Evolutionary conservation across 2,113 vertebrate genomes (phyloP), one percentile per base, ranked within the genome.

Genomic region (Tursiops truncatus): DNA sequence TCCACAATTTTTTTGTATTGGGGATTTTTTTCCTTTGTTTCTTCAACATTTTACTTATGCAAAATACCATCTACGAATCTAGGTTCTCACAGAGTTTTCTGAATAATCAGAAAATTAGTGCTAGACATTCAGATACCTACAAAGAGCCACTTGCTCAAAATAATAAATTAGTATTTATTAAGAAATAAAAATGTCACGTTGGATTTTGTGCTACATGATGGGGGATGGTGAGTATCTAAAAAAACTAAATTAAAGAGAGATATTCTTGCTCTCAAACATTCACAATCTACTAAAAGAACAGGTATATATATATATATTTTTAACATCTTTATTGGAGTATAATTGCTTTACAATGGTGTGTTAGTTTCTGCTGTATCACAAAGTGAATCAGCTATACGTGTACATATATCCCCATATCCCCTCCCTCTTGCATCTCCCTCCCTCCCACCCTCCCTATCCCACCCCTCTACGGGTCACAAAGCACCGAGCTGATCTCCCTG

Each of bases 21-120:
- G 84, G 94, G 87, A 76, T 73, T 96, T 97, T 96, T 96, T 97
- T 41, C 77, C 91, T 96, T 97, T 96, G 85, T 98, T 98, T 94
- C 98, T 93, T 85, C 20, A 84, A 58, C 31, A 81, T 91, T 89
- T 98, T 91, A 97, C 94, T 97, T 76, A 89, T 47, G 33, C 12
- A 47, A 95, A 85, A 92, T 65, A 67, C 21, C 33, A 65, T 17
- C 10, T 60, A 33, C 20, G 26, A 92, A 60, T 36, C 63, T 70
- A 89, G 44, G 10, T 74, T 94, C n/a, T 94, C 86, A 53, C 6
- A 44, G 18, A 80, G 47, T 91, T 95, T 92, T 95, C 68, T 28
- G 36, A 63, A 38, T 76, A 31, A 84, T 80, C 41, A 80, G 41
- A 79, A 86, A 41, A 63, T 73, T 71, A 58, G 21, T 79, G 38